Conservation (phyloP, 2,888 invertebrate species). For the Cheilosia vernalis region DNA sequence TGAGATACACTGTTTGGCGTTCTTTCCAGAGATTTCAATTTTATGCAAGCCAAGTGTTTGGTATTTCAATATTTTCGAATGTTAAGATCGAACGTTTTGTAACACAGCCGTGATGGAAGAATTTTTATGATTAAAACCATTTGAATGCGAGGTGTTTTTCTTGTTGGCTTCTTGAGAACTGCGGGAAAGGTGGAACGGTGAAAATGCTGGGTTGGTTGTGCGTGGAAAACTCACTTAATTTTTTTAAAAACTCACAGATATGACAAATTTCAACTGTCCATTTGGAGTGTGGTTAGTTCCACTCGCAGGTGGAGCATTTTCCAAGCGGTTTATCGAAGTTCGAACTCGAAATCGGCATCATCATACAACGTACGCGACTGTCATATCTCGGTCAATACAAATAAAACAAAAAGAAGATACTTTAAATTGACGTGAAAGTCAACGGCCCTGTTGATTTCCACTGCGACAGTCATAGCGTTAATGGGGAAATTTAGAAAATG, state of each 20-base stretch:
- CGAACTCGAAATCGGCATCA: too few relatives aligned
- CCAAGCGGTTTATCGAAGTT: too few relatives aligned
- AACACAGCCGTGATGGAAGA: neutral
- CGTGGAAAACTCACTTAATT: too few relatives aligned
- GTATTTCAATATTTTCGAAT: conserved; percentile 39
- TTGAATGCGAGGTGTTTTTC: conserved; percentile 1
- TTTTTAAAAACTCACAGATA: too few relatives aligned
- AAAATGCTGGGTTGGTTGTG: neutral
- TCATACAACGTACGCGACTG: too few relatives aligned
- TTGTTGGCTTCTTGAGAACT: neutral
- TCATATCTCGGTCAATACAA: too few relatives aligned
- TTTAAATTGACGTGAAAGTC: too few relatives aligned
- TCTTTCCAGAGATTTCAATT: conserved; percentile 22
- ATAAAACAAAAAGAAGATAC: too few relatives aligned
- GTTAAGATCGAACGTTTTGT: conserved; percentile 18
- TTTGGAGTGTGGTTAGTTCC: neutral
- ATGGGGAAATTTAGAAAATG: too few relatives aligned
- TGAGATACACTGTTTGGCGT: conserved; percentile 14
- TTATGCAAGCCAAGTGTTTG: conserved; percentile 39
- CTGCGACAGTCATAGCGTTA: too few relatives aligned
- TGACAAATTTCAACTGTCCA: neutral
- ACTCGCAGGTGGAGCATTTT: too few relatives aligned
- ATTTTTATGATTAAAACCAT: conserved; percentile 30
- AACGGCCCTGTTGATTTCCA: too few relatives aligned
- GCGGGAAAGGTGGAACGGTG: neutral